Evolutionary conservation across 1,140 invertebrate species (phyloP).

Genomic region (Periplaneta americana): DNA sequence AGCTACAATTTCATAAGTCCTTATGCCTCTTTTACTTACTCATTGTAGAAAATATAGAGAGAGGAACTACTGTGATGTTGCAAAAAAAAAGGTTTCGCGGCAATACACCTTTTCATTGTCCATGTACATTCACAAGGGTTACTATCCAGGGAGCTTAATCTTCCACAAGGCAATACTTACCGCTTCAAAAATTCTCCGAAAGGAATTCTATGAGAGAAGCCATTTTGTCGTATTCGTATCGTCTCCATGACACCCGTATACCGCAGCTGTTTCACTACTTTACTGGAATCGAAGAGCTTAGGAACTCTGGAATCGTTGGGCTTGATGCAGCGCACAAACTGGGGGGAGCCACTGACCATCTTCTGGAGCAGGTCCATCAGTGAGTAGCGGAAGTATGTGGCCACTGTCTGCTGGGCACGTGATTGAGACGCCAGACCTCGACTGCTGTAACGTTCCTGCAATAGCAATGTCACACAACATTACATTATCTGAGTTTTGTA

Average conservation of each 20-base stretch:
- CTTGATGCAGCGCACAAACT: slow-evolving; percentile 81
- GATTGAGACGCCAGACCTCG: slow-evolving; percentile 71
- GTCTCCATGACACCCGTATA: slow-evolving; percentile 81
- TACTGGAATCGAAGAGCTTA: slow-evolving; percentile 60
- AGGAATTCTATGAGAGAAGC: slow-evolving; percentile 71
- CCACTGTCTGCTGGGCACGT: slow-evolving; percentile 74
- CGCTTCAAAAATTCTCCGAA: slow-evolving; percentile 77
- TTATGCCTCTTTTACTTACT: no score
- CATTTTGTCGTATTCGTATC: slow-evolving; percentile 72
- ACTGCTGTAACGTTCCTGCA: slow-evolving; percentile 47
- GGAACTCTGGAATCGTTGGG: slow-evolving; percentile 69
- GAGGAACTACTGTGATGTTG: no score
- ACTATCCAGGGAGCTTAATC: no score
- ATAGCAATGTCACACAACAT: no score
- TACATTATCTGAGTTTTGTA: background rate
- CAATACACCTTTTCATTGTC: no score
- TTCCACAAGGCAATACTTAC: slow-evolving; percentile 43
- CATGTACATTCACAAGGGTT: no score
- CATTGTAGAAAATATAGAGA: no score
- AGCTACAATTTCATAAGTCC: no score
- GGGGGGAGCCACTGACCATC: slow-evolving; percentile 71
- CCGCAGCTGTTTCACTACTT: slow-evolving; percentile 68
- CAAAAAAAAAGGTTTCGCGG: no score
- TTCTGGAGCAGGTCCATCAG: slow-evolving; percentile 80
- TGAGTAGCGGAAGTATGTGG: slow-evolving; percentile 79